phyloP scores from a whole-genome alignment of 2,113 vertebrate genomes.

The Glaucomys volans region DNA sequence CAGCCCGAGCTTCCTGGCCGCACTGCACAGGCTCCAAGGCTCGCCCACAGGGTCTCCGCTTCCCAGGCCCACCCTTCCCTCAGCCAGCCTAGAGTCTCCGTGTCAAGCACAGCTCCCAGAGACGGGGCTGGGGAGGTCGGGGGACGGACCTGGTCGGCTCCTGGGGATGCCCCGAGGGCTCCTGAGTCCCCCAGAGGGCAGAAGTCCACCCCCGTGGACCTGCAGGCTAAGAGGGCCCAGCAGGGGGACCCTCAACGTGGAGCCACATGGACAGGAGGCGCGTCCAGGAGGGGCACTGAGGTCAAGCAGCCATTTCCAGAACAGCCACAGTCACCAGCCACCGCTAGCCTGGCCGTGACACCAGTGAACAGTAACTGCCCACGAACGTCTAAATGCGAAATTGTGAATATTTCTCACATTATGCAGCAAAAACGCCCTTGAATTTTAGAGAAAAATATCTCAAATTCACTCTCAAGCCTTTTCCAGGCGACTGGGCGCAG shows the following conservation, averaged over 20 bases:
- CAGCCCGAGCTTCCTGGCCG: neutral
- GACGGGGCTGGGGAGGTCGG: neutral
- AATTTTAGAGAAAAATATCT: neutral
- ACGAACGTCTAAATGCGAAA: neutral
- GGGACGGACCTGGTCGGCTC: neutral
- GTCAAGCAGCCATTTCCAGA: neutral
- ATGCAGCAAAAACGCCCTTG: neutral
- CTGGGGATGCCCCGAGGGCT: neutral
- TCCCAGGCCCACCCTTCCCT: neutral
- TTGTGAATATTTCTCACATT: neutral
- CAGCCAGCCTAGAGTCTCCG: too few relatives aligned
- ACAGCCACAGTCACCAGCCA: neutral
- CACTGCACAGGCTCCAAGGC: neutral
- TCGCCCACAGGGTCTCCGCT: neutral
- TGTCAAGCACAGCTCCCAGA: neutral
- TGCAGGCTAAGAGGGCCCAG: neutral
- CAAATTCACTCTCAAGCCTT: neutral
- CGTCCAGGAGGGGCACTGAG: neutral
- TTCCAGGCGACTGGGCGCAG: neutral
- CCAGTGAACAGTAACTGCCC: neutral
- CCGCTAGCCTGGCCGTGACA: neutral
- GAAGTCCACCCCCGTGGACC: neutral
- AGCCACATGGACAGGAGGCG: neutral
- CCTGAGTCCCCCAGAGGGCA: neutral
- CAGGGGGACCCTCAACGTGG: neutral